Percentiles rank a stretch among this genome's conserved stretches.
These are phyloP conservation scores for Eubucco bourcierii DNA, from an alignment of 2,113 vertebrate genomes.

Conservation along the genomic window DNA sequence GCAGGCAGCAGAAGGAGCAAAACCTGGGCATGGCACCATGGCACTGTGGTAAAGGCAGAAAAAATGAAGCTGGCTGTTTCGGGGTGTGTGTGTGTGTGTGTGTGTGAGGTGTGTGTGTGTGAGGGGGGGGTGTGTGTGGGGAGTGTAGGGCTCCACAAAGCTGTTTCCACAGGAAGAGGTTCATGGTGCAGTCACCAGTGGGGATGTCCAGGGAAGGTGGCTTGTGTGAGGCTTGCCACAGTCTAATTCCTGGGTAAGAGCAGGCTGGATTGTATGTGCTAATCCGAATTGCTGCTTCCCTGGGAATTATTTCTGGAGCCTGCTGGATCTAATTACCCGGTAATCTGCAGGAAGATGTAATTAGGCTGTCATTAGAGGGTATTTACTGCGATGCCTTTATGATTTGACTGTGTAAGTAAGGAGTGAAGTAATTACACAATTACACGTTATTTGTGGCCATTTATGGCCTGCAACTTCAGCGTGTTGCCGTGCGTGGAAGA, in stretches of 20 bases:
- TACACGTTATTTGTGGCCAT: conserved; percentile 63
- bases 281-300: conserved; percentile 54
- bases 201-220: not conserved
- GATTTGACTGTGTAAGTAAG: conserved; percentile 65
- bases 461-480: conserved; percentile 54
- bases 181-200: accelerated
- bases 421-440: conserved; percentile 63
- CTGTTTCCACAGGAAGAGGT: not conserved
- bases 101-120: too few relatives aligned
- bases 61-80: not conserved
- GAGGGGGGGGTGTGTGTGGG: not conserved
- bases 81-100: not conserved
- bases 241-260: not conserved
- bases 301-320: conserved; percentile 73
- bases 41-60: not conserved
- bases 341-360: conserved; percentile 74
- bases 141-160: not conserved
- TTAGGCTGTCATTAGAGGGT: conserved; percentile 71
- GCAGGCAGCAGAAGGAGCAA: not conserved
- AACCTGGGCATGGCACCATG: accelerated
- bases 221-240: not conserved
- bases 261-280: conserved; percentile 33
- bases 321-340: conserved; percentile 70
- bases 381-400: conserved; percentile 66
- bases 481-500: conserved; percentile 26